Evolutionary conservation across 2,113 vertebrate species (phyloP), one percentile per base, ranked within the genome.

Genomic region (Myrmecobius fasciatus): DNA sequence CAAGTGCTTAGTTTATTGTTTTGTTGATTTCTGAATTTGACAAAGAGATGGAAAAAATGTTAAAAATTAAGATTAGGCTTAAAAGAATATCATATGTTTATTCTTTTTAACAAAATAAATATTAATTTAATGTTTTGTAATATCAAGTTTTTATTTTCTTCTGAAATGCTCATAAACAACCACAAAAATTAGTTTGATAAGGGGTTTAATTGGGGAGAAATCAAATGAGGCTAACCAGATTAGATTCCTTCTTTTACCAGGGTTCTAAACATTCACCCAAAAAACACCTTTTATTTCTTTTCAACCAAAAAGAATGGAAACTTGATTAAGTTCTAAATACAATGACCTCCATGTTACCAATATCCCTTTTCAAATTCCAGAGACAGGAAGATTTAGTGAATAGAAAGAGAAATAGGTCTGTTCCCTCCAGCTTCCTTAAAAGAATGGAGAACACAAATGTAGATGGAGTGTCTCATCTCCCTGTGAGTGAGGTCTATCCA

Each of bases 281-380:
- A 8, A 83, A 24, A 22, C 17, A 8, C 43, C 36, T 12, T 36
- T 36, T 10, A n/a, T 67, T 60, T 10, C n/a, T 83, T 83, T n/a
- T 89, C 89, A 47, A 90, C 94, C 25, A 52, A 47, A 89, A 67
- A 53, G 89, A 92, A 89, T 60, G 90, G 93, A 28, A 94, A 88
- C 96, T 96, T 92, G 96, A 97, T 96, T 67, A 90, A 92, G 93
- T 83, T 83, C n/a, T 43, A 24, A 83, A 43, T 54, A 26, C 9
- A 5, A 46, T 25, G 46, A 91, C 22, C 89, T 88, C 36, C 17
- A 83, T 83, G n/a, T 43, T 83, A n/a, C n/a, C 17, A n/a, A 43
- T 43, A 14, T 43, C 67, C 17, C 20, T 43, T 83, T 43, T 43
- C 67, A 83, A 24, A 83, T 83, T 83, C 49, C n/a, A 83, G 36